Evolutionary conservation across 1,140 invertebrate genomes (phyloP), one percentile per base, ranked within the genome.

Genomic region (Orussus abietinus): DNA sequence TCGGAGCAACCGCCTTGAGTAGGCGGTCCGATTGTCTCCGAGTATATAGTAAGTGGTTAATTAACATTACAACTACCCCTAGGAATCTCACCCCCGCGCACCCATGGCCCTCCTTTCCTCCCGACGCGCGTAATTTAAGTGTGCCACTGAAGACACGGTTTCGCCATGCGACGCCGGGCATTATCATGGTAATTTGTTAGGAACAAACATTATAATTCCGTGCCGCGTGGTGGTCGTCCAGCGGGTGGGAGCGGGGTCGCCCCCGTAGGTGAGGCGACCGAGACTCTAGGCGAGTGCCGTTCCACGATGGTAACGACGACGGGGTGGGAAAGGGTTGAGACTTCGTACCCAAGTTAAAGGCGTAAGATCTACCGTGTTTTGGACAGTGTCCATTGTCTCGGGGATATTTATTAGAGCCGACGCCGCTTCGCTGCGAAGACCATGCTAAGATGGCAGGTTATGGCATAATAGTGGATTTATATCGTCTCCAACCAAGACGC

Each of bases 141-240:
- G 55, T 63, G 58, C 60, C 55, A 69, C 59, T 60, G 58, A 69
- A 66, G 65, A 64, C 64, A 51, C 50, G 59, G 56, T 59, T 58
- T 61, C 58, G 44, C 50, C 36, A 49, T 51, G 52, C 58, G 47
- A 47, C 47, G 59, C 59, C 52, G 55, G 36, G 43, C 57, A 73
- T 73, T 73, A 73, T 73, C 69, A 73, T 73, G 70, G 66, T 71
- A 73, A 72, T 73, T 73, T 71, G 70, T 73, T 73, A 69, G 69
- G 69, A 73, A 73, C 70, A 73, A 73, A 73, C 69, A 69, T 73
- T 69, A 72, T 71, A 71, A 73, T 69, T 69, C 61, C 56, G 50
- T 19, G 36, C 31, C 31, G 17, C 31, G 31, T 12, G 31, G 31
- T 7, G 31, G 12, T 10, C 25, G 25, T n/a, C n/a, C n/a, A n/a